These are phyloP conservation scores for Indicator indicator DNA, from an alignment of 2,113 vertebrate genomes.

Conservation along the genomic window DNA sequence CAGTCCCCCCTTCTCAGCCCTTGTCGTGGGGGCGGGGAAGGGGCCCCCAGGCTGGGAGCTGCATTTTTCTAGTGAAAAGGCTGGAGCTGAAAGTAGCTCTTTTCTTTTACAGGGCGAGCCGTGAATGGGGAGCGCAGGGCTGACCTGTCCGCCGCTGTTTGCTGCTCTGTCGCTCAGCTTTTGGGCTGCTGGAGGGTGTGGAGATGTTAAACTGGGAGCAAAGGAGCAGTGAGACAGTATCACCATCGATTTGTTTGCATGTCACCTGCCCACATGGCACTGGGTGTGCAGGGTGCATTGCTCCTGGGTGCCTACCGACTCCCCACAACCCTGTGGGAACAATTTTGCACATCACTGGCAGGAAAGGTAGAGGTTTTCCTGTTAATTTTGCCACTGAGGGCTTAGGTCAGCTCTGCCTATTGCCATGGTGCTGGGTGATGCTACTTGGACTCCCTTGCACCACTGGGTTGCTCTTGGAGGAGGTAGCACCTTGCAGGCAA, in stretches of 20 bases:
- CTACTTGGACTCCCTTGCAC: accelerated
- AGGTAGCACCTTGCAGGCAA: accelerated
- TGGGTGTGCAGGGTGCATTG: accelerated
- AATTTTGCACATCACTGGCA: accelerated
- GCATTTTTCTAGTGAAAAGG: slow-evolving; percentile 19
- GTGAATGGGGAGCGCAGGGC: not conserved
- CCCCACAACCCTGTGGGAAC: accelerated
- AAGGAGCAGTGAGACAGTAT: accelerated
- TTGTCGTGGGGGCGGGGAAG: not conserved
- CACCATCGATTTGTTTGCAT: accelerated
- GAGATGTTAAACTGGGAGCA: accelerated
- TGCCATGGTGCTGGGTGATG: accelerated
- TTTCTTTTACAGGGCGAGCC: not conserved
- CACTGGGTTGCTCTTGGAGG: not conserved
- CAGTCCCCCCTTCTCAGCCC: not conserved
- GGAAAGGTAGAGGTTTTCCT: not conserved
- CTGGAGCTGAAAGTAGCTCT: slow-evolving; percentile 4
- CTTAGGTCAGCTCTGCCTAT: accelerated
- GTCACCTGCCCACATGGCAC: accelerated
- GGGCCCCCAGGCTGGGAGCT: not conserved
- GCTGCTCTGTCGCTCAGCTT: slow-evolving; percentile 2
- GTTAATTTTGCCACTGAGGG: accelerated
- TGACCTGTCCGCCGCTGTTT: not conserved
- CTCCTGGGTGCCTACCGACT: not conserved
- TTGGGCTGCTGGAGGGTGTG: not conserved